Evolutionary conservation across 23 tunicate species (phyloP).

Genomic region (Halocynthia roretzi): DNA sequence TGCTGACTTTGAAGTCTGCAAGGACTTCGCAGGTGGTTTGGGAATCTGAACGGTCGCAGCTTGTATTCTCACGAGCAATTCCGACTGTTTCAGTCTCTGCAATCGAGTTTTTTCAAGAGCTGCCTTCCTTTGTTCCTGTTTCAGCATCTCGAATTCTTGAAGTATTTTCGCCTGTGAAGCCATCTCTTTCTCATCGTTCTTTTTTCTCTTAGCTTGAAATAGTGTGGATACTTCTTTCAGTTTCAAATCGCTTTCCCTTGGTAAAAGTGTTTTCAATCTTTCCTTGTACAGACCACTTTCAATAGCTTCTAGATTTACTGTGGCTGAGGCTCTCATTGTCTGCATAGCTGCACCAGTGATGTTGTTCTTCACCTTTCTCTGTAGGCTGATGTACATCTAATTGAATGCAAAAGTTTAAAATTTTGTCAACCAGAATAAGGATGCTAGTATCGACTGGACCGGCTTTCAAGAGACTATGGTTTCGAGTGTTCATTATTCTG

Average conservation of each 20-base stretch:
- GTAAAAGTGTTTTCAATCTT: constrained; percentile 72
- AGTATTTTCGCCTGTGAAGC: constrained; percentile 36
- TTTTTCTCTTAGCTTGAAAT: constrained; percentile 38
- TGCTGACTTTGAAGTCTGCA: constrained; percentile 45
- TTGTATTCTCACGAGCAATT: constrained; percentile 72
- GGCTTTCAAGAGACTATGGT: too few species aligned
- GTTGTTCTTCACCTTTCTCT: constrained; percentile 70
- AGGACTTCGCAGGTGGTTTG: constrained; percentile 73
- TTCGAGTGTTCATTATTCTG: too few species aligned
- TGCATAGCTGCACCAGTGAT: constrained; percentile 91
- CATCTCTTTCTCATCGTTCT: constrained; percentile 44
- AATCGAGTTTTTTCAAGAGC: constrained; percentile 68
- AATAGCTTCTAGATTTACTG: constrained; percentile 63
- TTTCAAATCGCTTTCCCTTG: constrained; percentile 76
- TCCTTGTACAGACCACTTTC: constrained; percentile 77
- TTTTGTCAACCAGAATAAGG: not conserved
- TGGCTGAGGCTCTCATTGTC: constrained; percentile 82
- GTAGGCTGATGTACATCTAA: constrained; percentile 71
- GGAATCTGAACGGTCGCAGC: constrained; percentile 88
- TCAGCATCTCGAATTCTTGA: constrained; percentile 44
- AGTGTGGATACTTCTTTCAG: constrained; percentile 41
- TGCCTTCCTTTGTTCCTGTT: constrained; percentile 56
- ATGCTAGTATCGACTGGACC: too few species aligned
- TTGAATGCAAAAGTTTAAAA: constrained; percentile 5
- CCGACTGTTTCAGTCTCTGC: constrained; percentile 54